Conservation (phyloP, 1,140 invertebrate genomes). For the Anoplolepis gracilipes region DNA sequence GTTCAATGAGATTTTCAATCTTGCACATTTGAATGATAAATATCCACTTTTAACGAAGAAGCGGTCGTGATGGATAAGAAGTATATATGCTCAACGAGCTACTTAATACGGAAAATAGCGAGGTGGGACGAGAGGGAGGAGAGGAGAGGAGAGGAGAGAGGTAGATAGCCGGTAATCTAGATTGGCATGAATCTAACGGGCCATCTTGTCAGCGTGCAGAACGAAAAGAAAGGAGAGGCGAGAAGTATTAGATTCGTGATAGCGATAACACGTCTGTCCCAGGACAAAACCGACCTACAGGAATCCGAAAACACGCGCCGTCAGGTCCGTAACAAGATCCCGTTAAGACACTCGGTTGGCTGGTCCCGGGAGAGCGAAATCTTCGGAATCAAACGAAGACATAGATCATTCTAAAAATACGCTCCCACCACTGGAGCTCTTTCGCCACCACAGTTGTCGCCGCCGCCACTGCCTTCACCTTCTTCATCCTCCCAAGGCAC, state of each 20-base stretch:
- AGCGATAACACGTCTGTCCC: slow-evolving; percentile 56
- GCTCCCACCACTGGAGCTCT: slow-evolving; percentile 60
- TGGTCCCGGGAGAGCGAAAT: slow-evolving; percentile 69
- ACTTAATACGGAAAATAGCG: slow-evolving; percentile 18
- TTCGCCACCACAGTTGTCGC: slow-evolving; percentile 33
- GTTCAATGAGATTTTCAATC: slow-evolving; percentile 3
- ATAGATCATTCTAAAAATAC: slow-evolving; percentile 81
- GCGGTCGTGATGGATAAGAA: background rate
- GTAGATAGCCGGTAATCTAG: slow-evolving; percentile 50
- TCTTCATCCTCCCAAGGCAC: slow-evolving; percentile 57
- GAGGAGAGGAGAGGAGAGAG: background rate
- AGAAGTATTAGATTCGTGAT: slow-evolving; percentile 63
- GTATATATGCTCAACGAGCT: background rate
- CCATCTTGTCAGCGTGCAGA: slow-evolving; percentile 46
- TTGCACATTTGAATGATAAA: background rate
- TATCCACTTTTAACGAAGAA: background rate
- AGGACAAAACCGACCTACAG: slow-evolving; percentile 52
- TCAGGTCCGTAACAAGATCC: slow-evolving; percentile 74
- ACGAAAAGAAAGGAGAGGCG: slow-evolving; percentile 38
- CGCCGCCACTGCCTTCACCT: slow-evolving; percentile 28
- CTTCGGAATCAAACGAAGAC: slow-evolving; percentile 80
- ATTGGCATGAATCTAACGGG: slow-evolving; percentile 51
- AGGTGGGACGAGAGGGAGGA: background rate
- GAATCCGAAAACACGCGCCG: slow-evolving; percentile 70
- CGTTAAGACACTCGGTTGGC: slow-evolving; percentile 69